Base-by-base conservation (phyloP, 2,888 invertebrate genomes). In the Coleophora flavipennella region DNA sequence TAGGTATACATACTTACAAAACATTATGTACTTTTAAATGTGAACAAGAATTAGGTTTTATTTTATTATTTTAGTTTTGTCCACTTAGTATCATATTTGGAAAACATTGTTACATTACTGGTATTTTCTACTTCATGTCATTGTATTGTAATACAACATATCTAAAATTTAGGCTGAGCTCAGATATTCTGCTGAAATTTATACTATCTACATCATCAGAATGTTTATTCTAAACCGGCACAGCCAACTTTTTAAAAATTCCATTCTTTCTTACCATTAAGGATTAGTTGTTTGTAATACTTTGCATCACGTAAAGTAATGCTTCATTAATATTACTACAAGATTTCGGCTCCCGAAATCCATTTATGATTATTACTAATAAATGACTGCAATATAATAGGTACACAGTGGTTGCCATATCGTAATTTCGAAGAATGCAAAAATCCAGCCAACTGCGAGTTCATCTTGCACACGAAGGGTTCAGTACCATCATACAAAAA, bases 171-270 rank as follows among this genome's bases (percentile, higher is more conserved):
- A 35, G 35, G 35, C 35, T 35, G 35, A 35, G 28, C 35, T 35
- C 13, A 35, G 13, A 6, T 35, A 28, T 33, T 3, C 12, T 13
- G 12, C 32, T 31, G 39, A 36, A 35, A 40, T 38, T 38, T 27
- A 28, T 12, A 35, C 38, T 45, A 28, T 41, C 47, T 48, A 51
- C 53, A 53, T 45, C 56, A 52, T 54, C 50, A 50, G 49, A 48
- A 46, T 49, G 41, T 51, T 27, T 42, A 48, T 44, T 57, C 51
- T 62, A 62, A 51, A 31, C 62, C 59, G 47, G 68, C 77, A 77
- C 77, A 77, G 77, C 77, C 77, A 74, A 66, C 59, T 62, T 67
- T 65, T 62, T 67, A 4, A 20, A 20, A 67, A 63, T 68, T 74
- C 59, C 62, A 53, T 62, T 61, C 67, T 66, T 68, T 67, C 63